A percentile compares a stretch with the other conserved stretches of the same genome.
phyloP scores from a whole-genome alignment of 2,113 vertebrate genomes.

The Pholis gunnellus region DNA sequence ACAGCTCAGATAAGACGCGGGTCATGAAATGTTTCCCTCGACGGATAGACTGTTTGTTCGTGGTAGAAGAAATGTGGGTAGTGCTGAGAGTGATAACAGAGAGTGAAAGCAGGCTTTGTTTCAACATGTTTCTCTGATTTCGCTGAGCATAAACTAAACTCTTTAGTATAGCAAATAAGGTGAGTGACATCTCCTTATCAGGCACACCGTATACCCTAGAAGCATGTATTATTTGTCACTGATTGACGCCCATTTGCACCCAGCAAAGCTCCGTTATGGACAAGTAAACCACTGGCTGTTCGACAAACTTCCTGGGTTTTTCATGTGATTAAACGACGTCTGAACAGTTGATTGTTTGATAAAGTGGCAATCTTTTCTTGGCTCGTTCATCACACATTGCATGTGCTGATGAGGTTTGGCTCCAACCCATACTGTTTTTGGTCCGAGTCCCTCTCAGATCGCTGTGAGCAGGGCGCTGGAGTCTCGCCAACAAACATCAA shows the following conservation, averaged over 20 bases:
- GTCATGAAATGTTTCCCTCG: slow-evolving; percentile 19
- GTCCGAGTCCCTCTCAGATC: slow-evolving; percentile 42
- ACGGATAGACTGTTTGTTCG: slow-evolving; percentile 30
- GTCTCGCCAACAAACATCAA: slow-evolving; percentile 51
- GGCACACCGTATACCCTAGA: neutral
- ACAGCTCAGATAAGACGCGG: slow-evolving; percentile 41
- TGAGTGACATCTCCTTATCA: slow-evolving; percentile 13
- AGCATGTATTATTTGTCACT: slow-evolving; percentile 18
- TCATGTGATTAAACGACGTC: slow-evolving; percentile 31
- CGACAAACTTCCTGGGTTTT: slow-evolving; percentile 15
- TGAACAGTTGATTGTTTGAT: slow-evolving; percentile 32
- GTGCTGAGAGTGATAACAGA: slow-evolving; percentile 7
- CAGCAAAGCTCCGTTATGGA: slow-evolving; percentile 14
- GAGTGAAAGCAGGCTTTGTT: slow-evolving; percentile 25
- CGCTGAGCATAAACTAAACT: neutral
- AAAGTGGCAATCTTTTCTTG: slow-evolving; percentile 40
- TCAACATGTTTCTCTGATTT: slow-evolving; percentile 5
- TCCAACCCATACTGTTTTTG: slow-evolving; percentile 39
- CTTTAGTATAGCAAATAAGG: neutral
- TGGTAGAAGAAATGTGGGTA: slow-evolving; percentile 5
- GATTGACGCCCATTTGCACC: slow-evolving; percentile 1
- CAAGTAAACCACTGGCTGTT: slow-evolving; percentile 10
- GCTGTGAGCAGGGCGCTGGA: slow-evolving; percentile 33
- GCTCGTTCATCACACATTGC: slow-evolving; percentile 10
- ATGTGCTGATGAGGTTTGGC: slow-evolving; percentile 43